These are phyloP conservation scores for Heliconius ethilla DNA, from an alignment of 2,888 invertebrate species.

Conservation along the genomic window DNA sequence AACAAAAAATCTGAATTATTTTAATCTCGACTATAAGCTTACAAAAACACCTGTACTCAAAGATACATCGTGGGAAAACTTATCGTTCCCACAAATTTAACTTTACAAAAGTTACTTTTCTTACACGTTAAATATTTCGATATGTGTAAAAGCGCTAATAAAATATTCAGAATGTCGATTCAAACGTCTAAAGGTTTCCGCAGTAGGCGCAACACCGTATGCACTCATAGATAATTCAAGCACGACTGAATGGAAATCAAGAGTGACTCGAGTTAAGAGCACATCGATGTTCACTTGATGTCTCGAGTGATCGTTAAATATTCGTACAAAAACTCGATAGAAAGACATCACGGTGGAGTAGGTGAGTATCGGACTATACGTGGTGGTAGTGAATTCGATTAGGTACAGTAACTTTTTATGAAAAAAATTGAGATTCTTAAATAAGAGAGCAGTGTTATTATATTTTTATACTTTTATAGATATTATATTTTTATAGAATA, in stretches of 20 bases:
- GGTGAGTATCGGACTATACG: not conserved
- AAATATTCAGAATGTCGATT: constrained; percentile 24
- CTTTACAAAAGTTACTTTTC: constrained; percentile 20
- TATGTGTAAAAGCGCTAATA: constrained; percentile 24
- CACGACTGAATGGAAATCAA: constrained; percentile 39
- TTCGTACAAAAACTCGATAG: constrained; percentile 10
- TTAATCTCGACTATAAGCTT: too few species aligned
- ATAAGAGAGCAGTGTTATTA: too few species aligned
- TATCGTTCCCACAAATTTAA: not conserved
- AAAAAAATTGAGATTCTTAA: too few species aligned
- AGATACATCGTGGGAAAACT: not conserved
- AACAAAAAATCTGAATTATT: too few species aligned
- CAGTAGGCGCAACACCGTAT: constrained; percentile 29
- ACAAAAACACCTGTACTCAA: not conserved
- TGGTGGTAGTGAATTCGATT: not conserved
- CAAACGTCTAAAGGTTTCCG: constrained; percentile 23
- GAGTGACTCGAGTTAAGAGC: constrained; percentile 22
- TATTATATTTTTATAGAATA: not conserved
- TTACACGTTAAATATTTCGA: constrained; percentile 23
- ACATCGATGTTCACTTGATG: constrained; percentile 34
- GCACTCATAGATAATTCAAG: constrained; percentile 40
- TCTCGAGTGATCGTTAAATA: constrained; percentile 24
- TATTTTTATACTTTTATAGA: too few species aligned
- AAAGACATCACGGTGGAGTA: not conserved
- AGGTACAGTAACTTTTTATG: not conserved